These are phyloP conservation scores for Agrilus planipennis DNA, from an alignment of 1,140 invertebrate species.

Conservation along the genomic window DNA sequence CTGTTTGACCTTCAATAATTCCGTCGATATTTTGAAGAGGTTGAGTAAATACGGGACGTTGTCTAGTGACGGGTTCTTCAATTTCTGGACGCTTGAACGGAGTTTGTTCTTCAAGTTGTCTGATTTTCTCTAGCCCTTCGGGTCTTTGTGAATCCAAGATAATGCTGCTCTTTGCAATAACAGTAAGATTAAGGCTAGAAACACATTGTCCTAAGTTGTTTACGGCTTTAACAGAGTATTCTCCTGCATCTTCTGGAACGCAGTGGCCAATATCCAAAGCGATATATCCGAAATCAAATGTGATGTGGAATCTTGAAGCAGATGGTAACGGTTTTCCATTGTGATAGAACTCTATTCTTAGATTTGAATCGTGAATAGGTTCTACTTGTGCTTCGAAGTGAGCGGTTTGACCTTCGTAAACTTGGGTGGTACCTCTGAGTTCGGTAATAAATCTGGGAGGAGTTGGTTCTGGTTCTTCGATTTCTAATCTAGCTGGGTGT, in stretches of 20 bases:
- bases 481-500: constrained; percentile 60
- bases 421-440: constrained; percentile 69
- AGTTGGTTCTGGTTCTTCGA: constrained; percentile 64
- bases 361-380: constrained; percentile 80
- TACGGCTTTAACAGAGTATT: constrained; percentile 81
- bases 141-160: constrained; percentile 91
- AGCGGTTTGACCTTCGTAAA: constrained; percentile 74
- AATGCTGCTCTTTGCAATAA: constrained; percentile 76
- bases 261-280: constrained; percentile 82
- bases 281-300: constrained; percentile 91
- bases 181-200: constrained; percentile 66
- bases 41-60: constrained; percentile 90
- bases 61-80: constrained; percentile 69
- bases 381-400: constrained; percentile 88
- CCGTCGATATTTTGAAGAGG: constrained; percentile 83
- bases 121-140: constrained; percentile 89
- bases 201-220: constrained; percentile 80
- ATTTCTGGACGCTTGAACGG: constrained; percentile 69
- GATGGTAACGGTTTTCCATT: constrained; percentile 80
- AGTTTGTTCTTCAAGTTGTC: constrained; percentile 73
- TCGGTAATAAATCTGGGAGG: constrained; percentile 74
- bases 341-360: constrained; percentile 84
- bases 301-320: constrained; percentile 81
- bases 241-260: constrained; percentile 86
- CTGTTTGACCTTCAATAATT: constrained; percentile 82